Evolutionary conservation across 2,888 invertebrate genomes (phyloP).

Genomic region (Encarsia formosa): DNA sequence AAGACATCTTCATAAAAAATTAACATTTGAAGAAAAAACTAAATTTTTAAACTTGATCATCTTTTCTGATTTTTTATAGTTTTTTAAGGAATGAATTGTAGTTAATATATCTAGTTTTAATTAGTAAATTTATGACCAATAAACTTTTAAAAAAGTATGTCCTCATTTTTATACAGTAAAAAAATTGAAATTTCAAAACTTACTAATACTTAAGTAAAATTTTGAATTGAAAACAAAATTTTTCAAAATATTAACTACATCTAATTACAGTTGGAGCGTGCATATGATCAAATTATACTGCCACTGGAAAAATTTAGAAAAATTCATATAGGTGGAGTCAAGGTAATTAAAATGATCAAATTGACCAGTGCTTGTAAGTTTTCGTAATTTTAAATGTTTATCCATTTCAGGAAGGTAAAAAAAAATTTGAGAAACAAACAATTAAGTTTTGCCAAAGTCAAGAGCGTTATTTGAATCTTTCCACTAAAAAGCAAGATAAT

Average conservation of each 20-base stretch:
- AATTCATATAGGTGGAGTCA: constrained; percentile 91
- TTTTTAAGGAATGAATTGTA: constrained; percentile 17
- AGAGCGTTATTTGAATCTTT: constrained; percentile 89
- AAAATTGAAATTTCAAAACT: constrained; percentile 3
- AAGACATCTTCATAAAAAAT: neutral
- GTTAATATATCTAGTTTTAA: constrained; percentile 19
- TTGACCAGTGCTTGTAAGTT: constrained; percentile 5
- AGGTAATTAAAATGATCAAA: constrained; percentile 57
- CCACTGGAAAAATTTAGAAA: constrained; percentile 92
- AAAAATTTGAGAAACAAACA: constrained; percentile 97
- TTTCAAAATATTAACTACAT: constrained; percentile 2
- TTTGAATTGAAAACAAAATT: neutral
- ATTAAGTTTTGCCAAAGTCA: constrained; percentile 95
- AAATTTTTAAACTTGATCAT: constrained; percentile 2
- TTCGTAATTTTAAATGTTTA: neutral
- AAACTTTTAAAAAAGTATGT: no score
- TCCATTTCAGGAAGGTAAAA: constrained; percentile 75
- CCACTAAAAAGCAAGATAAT: constrained; percentile 85
- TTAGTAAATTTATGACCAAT: constrained; percentile 2
- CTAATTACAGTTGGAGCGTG: constrained; percentile 77
- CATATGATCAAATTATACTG: constrained; percentile 87
- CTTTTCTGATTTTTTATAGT: constrained; percentile 13
- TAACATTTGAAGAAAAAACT: neutral
- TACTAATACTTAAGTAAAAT: neutral
- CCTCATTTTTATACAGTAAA: constrained; percentile 6